Conservation (phyloP, 2,888 invertebrate genomes). For the Sinhomidia bicolor region DNA sequence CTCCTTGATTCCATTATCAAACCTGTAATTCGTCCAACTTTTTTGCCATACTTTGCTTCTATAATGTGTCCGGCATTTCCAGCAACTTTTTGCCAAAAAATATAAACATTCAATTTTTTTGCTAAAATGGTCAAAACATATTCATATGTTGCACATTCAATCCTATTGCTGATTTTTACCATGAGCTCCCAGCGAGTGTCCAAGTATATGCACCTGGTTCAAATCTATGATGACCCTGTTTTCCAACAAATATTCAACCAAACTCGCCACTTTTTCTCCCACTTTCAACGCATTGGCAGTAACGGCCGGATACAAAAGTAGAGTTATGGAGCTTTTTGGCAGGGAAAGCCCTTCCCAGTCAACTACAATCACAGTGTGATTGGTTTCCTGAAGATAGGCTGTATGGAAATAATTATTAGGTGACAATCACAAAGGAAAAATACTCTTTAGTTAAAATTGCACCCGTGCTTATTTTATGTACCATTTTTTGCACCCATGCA, state of each 20-base stretch:
- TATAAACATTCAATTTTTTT: neutral
- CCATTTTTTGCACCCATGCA: constrained; percentile 65
- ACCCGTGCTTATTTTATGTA: neutral
- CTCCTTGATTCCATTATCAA: no score
- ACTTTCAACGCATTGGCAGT: constrained; percentile 61
- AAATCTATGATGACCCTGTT: constrained; percentile 55
- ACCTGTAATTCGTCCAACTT: constrained; percentile 76
- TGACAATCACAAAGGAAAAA: no score
- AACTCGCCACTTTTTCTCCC: constrained; percentile 57
- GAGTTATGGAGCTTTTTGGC: constrained; percentile 30
- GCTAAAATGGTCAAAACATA: no score
- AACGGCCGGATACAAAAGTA: constrained; percentile 56
- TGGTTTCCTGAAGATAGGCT: constrained; percentile 64
- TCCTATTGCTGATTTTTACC: neutral
- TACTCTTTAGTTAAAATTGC: no score
- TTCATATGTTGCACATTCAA: no score
- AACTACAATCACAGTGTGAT: constrained; percentile 59
- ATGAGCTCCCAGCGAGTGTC: constrained; percentile 66
- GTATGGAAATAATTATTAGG: no score
- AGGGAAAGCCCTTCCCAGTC: constrained; percentile 65
- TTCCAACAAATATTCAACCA: constrained; percentile 61
- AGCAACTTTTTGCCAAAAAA: constrained; percentile 51
- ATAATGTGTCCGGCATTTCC: constrained; percentile 73
- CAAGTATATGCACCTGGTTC: constrained; percentile 64
- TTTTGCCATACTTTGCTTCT: constrained; percentile 47